These are phyloP conservation scores for Lepus europaeus DNA, from an alignment of 2,113 vertebrate genomes.

Conservation along the genomic window DNA sequence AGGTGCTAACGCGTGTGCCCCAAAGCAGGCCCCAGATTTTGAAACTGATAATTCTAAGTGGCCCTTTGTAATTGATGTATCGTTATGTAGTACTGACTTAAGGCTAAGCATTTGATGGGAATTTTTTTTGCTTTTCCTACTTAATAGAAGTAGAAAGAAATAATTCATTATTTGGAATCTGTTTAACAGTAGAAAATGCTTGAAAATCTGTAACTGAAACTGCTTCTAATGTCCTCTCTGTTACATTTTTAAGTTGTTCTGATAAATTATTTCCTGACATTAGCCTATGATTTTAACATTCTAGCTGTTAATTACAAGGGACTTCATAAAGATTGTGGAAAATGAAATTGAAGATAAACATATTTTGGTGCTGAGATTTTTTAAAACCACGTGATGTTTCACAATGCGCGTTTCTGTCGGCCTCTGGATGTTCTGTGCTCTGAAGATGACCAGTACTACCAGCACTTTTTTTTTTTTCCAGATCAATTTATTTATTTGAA, in stretches of 20 bases:
- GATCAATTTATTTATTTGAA: too few species aligned
- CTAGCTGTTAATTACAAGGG: not conserved
- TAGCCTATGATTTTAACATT: rapidly evolving
- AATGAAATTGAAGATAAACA: too few species aligned
- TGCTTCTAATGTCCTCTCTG: not conserved
- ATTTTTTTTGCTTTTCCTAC: not conserved
- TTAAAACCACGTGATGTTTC: too few species aligned
- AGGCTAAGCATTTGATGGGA: not conserved
- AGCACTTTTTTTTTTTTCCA: not conserved
- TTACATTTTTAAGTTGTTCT: not conserved
- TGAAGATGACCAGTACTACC: not conserved
- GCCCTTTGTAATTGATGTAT: not conserved
- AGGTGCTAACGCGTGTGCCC: too few species aligned
- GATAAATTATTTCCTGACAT: not conserved
- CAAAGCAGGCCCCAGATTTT: not conserved
- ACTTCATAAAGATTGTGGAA: too few species aligned
- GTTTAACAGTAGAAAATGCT: not conserved
- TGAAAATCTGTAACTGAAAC: not conserved
- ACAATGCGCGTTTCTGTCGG: too few species aligned
- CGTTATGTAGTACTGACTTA: not conserved
- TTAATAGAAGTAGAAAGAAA: slow-evolving; percentile 2
- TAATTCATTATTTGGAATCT: not conserved
- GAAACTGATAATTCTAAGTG: not conserved
- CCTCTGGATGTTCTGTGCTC: rapidly evolving
- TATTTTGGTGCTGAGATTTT: too few species aligned